These are phyloP conservation scores for Gymnoscelis rufifasciata DNA, from an alignment of 2,888 invertebrate genomes.

Conservation along the genomic window DNA sequence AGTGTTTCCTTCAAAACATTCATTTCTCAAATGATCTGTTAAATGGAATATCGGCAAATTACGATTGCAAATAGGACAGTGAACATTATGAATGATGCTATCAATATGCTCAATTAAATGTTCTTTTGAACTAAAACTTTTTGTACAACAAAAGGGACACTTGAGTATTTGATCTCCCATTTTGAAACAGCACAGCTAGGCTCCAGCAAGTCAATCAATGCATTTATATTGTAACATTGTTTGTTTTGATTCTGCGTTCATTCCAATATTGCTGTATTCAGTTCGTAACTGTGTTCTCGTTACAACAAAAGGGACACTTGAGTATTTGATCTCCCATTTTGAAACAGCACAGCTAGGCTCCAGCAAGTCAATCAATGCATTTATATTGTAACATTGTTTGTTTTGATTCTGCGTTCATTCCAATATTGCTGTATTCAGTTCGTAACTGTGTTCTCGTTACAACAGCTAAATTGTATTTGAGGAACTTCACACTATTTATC, in stretches of 20 bases:
- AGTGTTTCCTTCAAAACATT: slow-evolving; percentile 41
- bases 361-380: slow-evolving; percentile 16
- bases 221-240: slow-evolving; percentile 16
- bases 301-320: slow-evolving; percentile 83
- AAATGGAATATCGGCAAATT: slow-evolving; percentile 75
- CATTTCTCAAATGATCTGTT: slow-evolving; percentile 76
- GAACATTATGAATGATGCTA: slow-evolving; percentile 67
- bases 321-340: slow-evolving; percentile 74
- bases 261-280: slow-evolving; percentile 41
- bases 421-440: slow-evolving; percentile 47
- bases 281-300: slow-evolving; percentile 44
- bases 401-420: slow-evolving; percentile 35
- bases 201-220: slow-evolving; percentile 17
- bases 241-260: slow-evolving; percentile 38
- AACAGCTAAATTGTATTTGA: slow-evolving; percentile 53
- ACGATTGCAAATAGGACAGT: slow-evolving; percentile 79
- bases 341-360: slow-evolving; percentile 17
- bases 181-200: slow-evolving; percentile 30
- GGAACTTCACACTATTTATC: slow-evolving; percentile 72
- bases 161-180: slow-evolving; percentile 75
- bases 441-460: slow-evolving; percentile 43
- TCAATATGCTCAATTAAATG: slow-evolving; percentile 76
- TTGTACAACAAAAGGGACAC: slow-evolving; percentile 83
- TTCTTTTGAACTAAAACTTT: slow-evolving; percentile 78
- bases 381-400: slow-evolving; percentile 26